Percentiles rank a stretch among this genome's conserved stretches.
phyloP scores from a whole-genome alignment of 2,113 vertebrate genomes.

The Strix uralensis region DNA sequence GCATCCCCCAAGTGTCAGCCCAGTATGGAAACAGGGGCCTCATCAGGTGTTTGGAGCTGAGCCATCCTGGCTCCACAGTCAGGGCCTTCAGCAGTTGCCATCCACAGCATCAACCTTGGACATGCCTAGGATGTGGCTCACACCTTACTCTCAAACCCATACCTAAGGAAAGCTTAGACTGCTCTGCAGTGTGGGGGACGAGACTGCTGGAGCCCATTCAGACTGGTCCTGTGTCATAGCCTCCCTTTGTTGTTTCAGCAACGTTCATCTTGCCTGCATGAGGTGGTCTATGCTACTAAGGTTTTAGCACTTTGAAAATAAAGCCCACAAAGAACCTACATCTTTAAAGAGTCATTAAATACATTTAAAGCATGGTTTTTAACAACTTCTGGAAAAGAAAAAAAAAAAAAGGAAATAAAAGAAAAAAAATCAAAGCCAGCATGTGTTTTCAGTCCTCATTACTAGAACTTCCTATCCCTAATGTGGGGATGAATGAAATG shows the following conservation, averaged over 20 bases:
- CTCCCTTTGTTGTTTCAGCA: neutral
- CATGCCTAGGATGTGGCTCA: neutral
- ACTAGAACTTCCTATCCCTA: neutral
- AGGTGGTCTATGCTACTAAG: neutral
- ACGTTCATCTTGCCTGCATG: neutral
- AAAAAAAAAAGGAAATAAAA: neutral
- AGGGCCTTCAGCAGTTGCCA: neutral
- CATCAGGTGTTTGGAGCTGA: neutral
- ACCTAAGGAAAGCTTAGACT: neutral
- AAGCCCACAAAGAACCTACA: neutral
- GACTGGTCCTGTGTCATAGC: neutral
- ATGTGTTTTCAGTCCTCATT: neutral
- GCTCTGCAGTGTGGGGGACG: accelerated
- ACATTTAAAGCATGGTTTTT: neutral
- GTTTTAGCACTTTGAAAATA: neutral
- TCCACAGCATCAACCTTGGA: neutral
- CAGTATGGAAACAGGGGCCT: neutral
- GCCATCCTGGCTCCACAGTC: neutral
- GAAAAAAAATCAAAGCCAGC: neutral
- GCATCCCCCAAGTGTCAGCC: accelerated
- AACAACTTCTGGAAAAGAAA: neutral
- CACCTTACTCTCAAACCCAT: neutral
- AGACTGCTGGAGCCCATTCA: neutral
- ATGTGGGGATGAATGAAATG: neutral
- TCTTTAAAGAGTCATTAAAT: neutral